Conservation (phyloP, 2,113 vertebrate species). For the Notarius quadriscutis region DNA sequence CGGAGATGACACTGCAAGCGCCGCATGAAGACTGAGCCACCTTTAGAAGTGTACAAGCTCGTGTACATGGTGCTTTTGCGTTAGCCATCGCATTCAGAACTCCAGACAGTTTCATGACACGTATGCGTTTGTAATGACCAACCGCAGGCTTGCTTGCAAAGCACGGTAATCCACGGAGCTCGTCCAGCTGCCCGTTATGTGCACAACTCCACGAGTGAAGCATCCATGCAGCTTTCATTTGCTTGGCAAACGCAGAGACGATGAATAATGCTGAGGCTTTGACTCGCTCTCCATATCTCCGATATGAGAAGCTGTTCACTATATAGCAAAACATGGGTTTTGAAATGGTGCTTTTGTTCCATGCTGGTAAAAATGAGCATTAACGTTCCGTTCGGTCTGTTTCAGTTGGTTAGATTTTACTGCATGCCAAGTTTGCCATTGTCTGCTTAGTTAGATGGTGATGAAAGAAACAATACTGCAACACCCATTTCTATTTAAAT, state of each 20-base stretch:
- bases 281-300: background rate
- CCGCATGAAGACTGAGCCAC: background rate
- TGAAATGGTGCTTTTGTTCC: background rate
- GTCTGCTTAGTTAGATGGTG: background rate
- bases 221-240: background rate
- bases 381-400: background rate
- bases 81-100: background rate
- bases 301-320: background rate
- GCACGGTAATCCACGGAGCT: background rate
- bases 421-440: background rate
- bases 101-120: background rate
- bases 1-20: background rate
- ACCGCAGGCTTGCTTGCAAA: background rate
- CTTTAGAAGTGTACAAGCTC: background rate
- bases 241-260: background rate
- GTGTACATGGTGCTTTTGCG: background rate
- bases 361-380: background rate
- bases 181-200: background rate
- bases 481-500: background rate
- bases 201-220: background rate
- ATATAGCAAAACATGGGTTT: background rate
- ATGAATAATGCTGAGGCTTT: background rate
- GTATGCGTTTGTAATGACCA: background rate
- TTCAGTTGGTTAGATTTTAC: background rate
- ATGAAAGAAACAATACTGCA: background rate